phyloP scores from a whole-genome alignment of 2,888 invertebrate species.

The Acronicta aceris region DNA sequence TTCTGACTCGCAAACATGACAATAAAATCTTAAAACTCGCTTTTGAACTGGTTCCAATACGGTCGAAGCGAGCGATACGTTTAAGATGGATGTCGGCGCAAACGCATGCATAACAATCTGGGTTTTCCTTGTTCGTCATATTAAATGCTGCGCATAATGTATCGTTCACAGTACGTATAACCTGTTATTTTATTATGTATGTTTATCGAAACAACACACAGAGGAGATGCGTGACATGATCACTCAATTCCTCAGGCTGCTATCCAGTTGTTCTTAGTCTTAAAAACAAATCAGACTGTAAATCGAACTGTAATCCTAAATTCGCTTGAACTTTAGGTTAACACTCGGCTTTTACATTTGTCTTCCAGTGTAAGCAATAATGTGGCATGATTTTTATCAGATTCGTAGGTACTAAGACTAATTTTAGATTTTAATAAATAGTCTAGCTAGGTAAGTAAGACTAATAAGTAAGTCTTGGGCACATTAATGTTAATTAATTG shows the following conservation, averaged over 20 bases:
- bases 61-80: conserved; percentile 15
- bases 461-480: too few relatives aligned
- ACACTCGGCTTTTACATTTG: too few relatives aligned
- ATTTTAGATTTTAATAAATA: too few relatives aligned
- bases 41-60: conserved; percentile 25
- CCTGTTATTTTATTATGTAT: conserved; percentile 23
- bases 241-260: conserved; percentile 1
- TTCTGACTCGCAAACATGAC: background rate
- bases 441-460: too few relatives aligned
- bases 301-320: too few relatives aligned
- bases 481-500: too few relatives aligned
- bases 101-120: conserved; percentile 39
- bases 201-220: conserved; percentile 24
- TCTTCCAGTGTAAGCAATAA: too few relatives aligned
- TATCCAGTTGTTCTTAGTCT: background rate
- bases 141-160: conserved; percentile 32
- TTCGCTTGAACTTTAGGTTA: background rate
- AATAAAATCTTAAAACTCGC: background rate
- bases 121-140: conserved; percentile 58
- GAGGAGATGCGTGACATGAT: conserved; percentile 25
- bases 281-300: background rate
- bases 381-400: too few relatives aligned
- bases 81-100: conserved; percentile 26
- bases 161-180: conserved; percentile 22
- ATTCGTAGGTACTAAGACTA: too few relatives aligned